These are phyloP conservation scores for Alligator mississippiensis DNA, from an alignment of 2,113 vertebrate genomes.

Conservation along the genomic window DNA sequence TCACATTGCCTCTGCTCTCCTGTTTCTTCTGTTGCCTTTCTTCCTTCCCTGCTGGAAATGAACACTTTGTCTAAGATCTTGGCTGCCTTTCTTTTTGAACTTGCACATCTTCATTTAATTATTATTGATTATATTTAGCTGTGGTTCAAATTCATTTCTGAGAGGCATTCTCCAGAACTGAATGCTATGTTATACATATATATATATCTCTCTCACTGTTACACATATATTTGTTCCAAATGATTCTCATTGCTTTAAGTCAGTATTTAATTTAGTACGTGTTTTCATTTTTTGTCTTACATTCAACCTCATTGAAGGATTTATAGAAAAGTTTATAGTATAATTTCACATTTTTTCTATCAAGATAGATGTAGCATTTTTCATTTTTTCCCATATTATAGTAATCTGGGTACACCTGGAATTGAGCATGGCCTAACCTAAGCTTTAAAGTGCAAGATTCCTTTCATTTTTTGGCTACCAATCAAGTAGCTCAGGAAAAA, in stretches of 20 bases:
- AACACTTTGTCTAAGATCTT: constrained; percentile 22
- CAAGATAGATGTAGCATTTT: neutral
- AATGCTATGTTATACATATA: constrained; percentile 26
- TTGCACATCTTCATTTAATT: constrained; percentile 30
- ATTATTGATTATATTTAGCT: constrained; percentile 44
- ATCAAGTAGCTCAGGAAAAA: neutral
- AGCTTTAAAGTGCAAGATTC: constrained; percentile 9
- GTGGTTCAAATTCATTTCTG: constrained; percentile 30
- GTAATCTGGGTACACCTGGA: neutral
- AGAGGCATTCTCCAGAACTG: constrained; percentile 18
- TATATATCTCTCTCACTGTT: neutral
- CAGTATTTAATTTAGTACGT: neutral
- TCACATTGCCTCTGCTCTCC: constrained; percentile 69
- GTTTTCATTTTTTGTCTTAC: neutral
- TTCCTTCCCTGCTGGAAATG: constrained; percentile 45
- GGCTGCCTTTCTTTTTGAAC: constrained; percentile 60
- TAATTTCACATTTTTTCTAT: neutral
- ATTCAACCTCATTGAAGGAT: neutral
- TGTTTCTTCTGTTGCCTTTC: constrained; percentile 60
- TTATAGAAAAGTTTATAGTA: constrained; percentile 27
- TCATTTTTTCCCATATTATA: neutral
- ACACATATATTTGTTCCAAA: neutral
- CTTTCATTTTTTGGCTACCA: constrained; percentile 9
- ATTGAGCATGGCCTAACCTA: neutral
- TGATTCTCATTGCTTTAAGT: constrained; percentile 12